Conservation (phyloP, 2,888 invertebrate species). For the Caenorhabditis wallacei region DNA sequence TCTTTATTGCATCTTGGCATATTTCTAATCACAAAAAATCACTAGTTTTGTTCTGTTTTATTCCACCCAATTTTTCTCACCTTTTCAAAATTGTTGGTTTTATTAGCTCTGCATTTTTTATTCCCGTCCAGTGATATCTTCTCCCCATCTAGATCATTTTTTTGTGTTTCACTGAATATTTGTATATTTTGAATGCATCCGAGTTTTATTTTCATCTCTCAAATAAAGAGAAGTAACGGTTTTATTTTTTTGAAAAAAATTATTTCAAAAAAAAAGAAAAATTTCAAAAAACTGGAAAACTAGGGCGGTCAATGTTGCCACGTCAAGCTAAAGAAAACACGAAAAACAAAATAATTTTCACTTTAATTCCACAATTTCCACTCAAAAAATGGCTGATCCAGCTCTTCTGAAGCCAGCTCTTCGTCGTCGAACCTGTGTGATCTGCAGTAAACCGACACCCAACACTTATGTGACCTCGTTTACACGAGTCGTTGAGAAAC, state of each 20-base stretch:
- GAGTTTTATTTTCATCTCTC: constrained; percentile 4
- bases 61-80: constrained; percentile 2
- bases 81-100: constrained; percentile 13
- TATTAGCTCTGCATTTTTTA: constrained; percentile 36
- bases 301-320: too few relatives aligned
- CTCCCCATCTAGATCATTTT: constrained; percentile 1
- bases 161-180: constrained; percentile 39
- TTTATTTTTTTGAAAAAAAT: not conserved
- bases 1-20: not conserved
- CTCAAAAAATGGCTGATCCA: constrained; percentile 12
- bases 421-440: constrained; percentile 47
- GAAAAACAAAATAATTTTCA: not conserved
- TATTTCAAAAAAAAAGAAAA: not conserved
- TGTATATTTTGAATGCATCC: constrained; percentile 52
- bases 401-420: not conserved
- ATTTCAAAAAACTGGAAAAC: too few relatives aligned
- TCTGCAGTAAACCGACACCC: constrained; percentile 10
- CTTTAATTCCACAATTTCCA: too few relatives aligned
- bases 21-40: not conserved
- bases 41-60: constrained; percentile 43
- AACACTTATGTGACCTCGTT: constrained; percentile 46
- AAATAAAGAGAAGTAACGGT: constrained; percentile 23
- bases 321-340: not conserved
- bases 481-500: constrained; percentile 26
- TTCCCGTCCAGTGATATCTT: constrained; percentile 14